These are phyloP conservation scores for Drosophila nigrodunni DNA, from an alignment of 1,140 invertebrate genomes.

Conservation along the genomic window DNA sequence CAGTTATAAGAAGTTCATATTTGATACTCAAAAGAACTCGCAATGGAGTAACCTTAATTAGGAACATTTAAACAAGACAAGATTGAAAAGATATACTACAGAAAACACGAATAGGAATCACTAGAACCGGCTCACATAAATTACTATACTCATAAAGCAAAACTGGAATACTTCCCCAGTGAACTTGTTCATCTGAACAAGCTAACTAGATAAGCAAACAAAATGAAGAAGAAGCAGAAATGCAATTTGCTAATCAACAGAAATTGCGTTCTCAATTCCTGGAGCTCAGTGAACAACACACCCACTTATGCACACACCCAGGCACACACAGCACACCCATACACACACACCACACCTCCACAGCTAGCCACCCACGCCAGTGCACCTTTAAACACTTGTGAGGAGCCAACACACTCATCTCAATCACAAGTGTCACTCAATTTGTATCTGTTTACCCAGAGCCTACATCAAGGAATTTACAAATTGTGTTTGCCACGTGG, in stretches of 20 bases:
- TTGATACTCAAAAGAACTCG: too few species aligned
- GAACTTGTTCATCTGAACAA: background rate
- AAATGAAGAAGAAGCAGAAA: conserved; percentile 28
- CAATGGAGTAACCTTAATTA: too few species aligned
- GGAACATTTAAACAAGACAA: too few species aligned
- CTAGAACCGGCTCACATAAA: too few species aligned
- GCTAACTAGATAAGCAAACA: background rate
- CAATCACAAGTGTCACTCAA: conserved; percentile 73
- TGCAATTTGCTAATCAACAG: conserved; percentile 77
- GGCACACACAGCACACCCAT: conserved; percentile 14
- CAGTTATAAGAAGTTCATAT: too few species aligned
- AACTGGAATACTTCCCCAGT: background rate
- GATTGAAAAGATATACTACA: too few species aligned
- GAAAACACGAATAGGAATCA: too few species aligned
- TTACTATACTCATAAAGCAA: too few species aligned
- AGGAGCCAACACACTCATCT: conserved; percentile 47
- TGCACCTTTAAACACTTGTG: conserved; percentile 6
- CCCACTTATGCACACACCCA: conserved; percentile 40
- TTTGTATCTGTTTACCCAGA: conserved; percentile 61
- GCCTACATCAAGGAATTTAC: conserved; percentile 41
- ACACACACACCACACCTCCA: too few species aligned
- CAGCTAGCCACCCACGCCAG: conserved; percentile 7
- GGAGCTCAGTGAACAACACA: conserved; percentile 32
- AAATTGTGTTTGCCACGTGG: conserved; percentile 50
- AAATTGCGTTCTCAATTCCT: conserved; percentile 38